These are phyloP conservation scores for Cephalopterus ornatus DNA, from an alignment of 2,113 vertebrate species.

Conservation along the genomic window DNA sequence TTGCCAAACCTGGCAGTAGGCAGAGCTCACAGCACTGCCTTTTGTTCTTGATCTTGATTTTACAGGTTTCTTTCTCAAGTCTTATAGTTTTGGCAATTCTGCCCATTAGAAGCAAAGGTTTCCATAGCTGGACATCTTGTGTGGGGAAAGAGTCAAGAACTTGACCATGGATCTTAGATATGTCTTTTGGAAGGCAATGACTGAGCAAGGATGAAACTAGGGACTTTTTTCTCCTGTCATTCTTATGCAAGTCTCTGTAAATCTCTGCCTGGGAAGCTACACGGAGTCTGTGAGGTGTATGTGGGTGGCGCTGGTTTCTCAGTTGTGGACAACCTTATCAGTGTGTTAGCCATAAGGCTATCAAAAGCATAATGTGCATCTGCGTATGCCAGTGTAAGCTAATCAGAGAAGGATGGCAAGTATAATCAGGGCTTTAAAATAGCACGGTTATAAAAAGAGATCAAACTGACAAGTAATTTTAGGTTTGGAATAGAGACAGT, in stretches of 20 bases:
- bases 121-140: not conserved
- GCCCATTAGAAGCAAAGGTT: not conserved
- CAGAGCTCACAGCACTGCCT: not conserved
- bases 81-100: not conserved
- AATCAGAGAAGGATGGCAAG: not conserved
- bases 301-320: not conserved
- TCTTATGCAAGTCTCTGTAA: not conserved
- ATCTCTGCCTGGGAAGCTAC: not conserved
- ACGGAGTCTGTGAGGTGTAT: not conserved
- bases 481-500: not conserved
- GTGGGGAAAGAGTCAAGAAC: not conserved
- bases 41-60: not conserved
- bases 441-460: not conserved
- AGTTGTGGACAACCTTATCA: not conserved
- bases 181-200: not conserved
- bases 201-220: not conserved
- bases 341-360: not conserved
- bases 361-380: not conserved
- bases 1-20: not conserved
- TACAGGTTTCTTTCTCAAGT: not conserved
- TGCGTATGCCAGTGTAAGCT: not conserved
- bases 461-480: not conserved
- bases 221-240: fast-evolving
- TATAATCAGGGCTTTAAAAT: not conserved
- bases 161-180: not conserved